phyloP scores from a whole-genome alignment of 1,140 invertebrate species.

The Drosophila nigromelanica region DNA sequence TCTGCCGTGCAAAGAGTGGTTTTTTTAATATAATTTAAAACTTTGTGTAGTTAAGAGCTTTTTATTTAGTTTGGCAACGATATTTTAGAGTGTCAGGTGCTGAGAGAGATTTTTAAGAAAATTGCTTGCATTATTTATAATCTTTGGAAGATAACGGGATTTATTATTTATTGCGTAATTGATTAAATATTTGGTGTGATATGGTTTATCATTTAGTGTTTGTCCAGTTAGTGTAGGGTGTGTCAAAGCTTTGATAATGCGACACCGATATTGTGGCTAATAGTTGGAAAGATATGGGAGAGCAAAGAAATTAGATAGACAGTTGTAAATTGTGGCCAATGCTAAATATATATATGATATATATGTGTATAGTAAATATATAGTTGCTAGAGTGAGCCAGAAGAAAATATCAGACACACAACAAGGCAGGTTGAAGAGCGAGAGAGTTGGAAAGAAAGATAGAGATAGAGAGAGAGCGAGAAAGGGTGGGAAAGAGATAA shows the following conservation, averaged over 20 bases:
- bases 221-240: constrained; percentile 79
- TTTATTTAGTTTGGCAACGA: constrained; percentile 5
- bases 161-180: constrained; percentile 31
- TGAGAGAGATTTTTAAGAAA: constrained; percentile 12
- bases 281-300: constrained; percentile 71
- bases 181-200: constrained; percentile 25
- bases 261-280: constrained; percentile 83
- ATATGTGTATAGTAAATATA: constrained; percentile 10
- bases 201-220: constrained; percentile 45
- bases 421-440: constrained; percentile 40
- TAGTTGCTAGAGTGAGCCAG: constrained; percentile 27
- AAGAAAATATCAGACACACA: constrained; percentile 38
- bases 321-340: constrained; percentile 31
- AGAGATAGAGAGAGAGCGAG: constrained; percentile 23
- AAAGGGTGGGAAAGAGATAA: constrained; percentile 3
- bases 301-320: constrained; percentile 69
- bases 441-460: too few relatives aligned
- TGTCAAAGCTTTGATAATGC: constrained; percentile 84
- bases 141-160: constrained; percentile 10
- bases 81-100: constrained; percentile 20
- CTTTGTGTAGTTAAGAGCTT: constrained; percentile 6
- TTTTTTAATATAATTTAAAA: not conserved
- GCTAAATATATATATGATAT: constrained; percentile 38
- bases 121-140: constrained; percentile 25
- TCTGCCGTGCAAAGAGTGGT: constrained; percentile 34